These are phyloP conservation scores for Temnopleurus reevesii DNA, from an alignment of 53 echinoderm and acorn worm genomes.

Conservation along the genomic window DNA sequence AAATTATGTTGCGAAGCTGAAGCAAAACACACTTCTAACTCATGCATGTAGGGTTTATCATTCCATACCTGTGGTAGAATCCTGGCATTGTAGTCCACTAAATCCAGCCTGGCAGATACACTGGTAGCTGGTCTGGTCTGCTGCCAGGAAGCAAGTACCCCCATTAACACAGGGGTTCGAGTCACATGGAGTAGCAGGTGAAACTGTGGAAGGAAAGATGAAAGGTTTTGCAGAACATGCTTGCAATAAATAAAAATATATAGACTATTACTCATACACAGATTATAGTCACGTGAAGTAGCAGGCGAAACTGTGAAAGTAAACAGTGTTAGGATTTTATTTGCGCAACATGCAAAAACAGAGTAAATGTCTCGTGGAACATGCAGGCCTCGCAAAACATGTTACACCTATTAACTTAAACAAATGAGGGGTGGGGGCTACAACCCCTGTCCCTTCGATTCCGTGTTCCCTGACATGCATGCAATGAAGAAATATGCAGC, in stretches of 20 bases:
- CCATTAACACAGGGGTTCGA: constrained; percentile 41
- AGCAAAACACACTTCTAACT: neutral
- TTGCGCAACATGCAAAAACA: no score
- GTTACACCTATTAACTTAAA: no score
- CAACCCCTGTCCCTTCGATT: no score
- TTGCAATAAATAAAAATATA: no score
- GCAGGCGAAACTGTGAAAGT: no score
- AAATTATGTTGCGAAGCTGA: no score
- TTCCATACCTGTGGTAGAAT: constrained; percentile 7
- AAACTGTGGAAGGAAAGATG: neutral
- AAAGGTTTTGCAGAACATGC: neutral
- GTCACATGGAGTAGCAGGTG: neutral
- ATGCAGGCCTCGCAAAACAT: no score
- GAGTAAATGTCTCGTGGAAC: no score
- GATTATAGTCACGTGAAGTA: constrained; percentile 31
- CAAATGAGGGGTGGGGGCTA: no score
- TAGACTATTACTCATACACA: constrained; percentile 5
- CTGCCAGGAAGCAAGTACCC: neutral
- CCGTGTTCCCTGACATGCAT: no score
- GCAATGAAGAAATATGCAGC: neutral
- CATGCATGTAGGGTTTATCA: neutral
- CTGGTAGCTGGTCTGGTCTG: neutral
- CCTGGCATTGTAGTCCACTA: neutral
- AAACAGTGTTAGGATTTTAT: no score
- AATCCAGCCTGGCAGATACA: constrained; percentile 24